Conservation (phyloP, 1,140 invertebrate species). For the Drosophila murphyi region DNA sequence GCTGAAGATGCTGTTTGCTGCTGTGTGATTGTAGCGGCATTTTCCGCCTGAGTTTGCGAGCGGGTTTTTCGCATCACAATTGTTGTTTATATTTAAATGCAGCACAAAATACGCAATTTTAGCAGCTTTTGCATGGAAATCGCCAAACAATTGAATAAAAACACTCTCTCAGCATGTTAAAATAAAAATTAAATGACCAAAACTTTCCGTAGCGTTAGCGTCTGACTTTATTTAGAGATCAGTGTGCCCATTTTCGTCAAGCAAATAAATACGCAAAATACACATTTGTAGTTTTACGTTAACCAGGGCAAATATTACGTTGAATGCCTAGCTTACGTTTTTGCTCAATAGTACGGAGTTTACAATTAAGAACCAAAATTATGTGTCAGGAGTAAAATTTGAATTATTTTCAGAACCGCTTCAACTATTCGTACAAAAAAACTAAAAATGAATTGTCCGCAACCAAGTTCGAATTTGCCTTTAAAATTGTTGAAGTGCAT, state of each 20-base stretch:
- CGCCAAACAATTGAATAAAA: slow-evolving; percentile 37
- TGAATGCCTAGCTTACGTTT: not conserved
- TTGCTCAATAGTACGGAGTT: not conserved
- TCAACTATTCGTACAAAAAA: not conserved
- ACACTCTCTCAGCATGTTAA: slow-evolving; percentile 35
- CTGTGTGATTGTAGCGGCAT: slow-evolving; percentile 68
- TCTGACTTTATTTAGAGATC: slow-evolving; percentile 34
- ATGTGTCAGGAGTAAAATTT: not conserved
- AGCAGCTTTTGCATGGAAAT: slow-evolving; percentile 18
- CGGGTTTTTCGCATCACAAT: slow-evolving; percentile 83
- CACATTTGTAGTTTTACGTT: not conserved
- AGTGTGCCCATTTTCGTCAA: slow-evolving; percentile 29
- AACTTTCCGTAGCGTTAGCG: slow-evolving; percentile 47
- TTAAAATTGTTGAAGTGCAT: not conserved
- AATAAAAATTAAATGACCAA: slow-evolving; percentile 28
- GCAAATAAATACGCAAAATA: slow-evolving; percentile 9
- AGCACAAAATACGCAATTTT: slow-evolving; percentile 46
- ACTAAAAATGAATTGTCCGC: not conserved
- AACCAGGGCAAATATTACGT: not conserved
- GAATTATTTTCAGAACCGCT: not conserved
- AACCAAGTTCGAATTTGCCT: not conserved
- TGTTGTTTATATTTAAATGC: slow-evolving; percentile 39
- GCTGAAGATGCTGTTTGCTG: slow-evolving; percentile 53
- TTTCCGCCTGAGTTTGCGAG: slow-evolving; percentile 83
- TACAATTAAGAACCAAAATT: not conserved